Percentiles rank a stretch among this genome's conserved stretches.
These are phyloP conservation scores for Ginglymostoma cirratum DNA, from an alignment of 2,113 vertebrate genomes.

Conservation along the genomic window DNA sequence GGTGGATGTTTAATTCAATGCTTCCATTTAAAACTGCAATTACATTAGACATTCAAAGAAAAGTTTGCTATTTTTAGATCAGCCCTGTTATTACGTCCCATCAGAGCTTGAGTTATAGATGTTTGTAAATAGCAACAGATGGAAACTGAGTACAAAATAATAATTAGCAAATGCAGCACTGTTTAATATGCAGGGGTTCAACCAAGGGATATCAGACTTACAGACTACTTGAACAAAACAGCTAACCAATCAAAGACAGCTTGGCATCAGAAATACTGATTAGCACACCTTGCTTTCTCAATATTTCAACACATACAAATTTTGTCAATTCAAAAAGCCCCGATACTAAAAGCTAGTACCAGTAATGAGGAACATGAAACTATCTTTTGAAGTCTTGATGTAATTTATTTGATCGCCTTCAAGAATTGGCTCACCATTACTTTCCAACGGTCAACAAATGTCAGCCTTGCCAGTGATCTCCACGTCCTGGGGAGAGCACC, in stretches of 20 bases:
- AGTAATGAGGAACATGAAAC: too few relatives aligned
- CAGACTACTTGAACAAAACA: neutral
- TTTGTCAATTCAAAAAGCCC: too few relatives aligned
- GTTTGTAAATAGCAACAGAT: neutral
- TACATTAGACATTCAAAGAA: conserved; percentile 20
- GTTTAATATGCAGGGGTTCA: neutral
- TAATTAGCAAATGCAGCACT: neutral
- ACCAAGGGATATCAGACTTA: neutral
- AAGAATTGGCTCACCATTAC: too few relatives aligned
- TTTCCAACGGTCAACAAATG: too few relatives aligned
- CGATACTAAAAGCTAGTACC: too few relatives aligned
- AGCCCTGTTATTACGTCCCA: neutral
- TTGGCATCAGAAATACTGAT: neutral
- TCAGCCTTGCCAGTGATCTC: too few relatives aligned
- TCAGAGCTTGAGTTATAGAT: neutral
- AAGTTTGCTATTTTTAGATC: neutral
- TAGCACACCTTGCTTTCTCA: neutral
- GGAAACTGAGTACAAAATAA: conserved; percentile 14
- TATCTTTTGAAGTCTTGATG: too few relatives aligned
- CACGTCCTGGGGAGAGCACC: too few relatives aligned
- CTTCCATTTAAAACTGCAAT: conserved; percentile 15
- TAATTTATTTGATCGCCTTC: too few relatives aligned
- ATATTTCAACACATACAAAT: neutral
- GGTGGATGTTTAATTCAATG: neutral
- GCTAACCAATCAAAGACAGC: neutral